These are phyloP conservation scores for Brevipalpus yothersi DNA, from an alignment of 1,140 invertebrate species.

Conservation along the genomic window DNA sequence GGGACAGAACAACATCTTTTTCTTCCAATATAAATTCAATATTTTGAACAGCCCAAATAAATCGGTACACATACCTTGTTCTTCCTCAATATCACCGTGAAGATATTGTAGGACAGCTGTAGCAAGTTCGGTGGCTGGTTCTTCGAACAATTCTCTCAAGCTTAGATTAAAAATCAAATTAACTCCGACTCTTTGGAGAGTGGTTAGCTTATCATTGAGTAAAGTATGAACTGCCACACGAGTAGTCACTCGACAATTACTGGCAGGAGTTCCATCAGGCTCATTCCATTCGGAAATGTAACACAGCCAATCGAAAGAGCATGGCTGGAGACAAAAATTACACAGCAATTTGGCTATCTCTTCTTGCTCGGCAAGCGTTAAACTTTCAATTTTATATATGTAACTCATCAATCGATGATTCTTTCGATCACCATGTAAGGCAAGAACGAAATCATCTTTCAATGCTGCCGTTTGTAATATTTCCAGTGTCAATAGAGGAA, in stretches of 20 bases:
- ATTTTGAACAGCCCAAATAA: too few species aligned
- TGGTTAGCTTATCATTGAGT: conserved; percentile 37
- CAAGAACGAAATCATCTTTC: conserved; percentile 65
- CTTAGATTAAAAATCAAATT: conserved; percentile 72
- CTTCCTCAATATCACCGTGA: conserved; percentile 46
- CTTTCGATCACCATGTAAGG: conserved; percentile 63
- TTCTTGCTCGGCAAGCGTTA: conserved; percentile 45
- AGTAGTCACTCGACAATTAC: conserved; percentile 74
- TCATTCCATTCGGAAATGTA: conserved; percentile 41
- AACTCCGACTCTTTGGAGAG: conserved; percentile 46
- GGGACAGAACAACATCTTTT: too few species aligned
- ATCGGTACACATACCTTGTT: conserved; percentile 24
- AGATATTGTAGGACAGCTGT: conserved; percentile 78
- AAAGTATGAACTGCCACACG: conserved; percentile 57
- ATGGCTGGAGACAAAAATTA: conserved; percentile 68
- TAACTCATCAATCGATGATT: conserved; percentile 75
- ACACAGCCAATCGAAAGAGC: conserved; percentile 68
- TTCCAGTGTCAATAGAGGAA: conserved; percentile 7
- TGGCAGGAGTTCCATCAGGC: conserved; percentile 31
- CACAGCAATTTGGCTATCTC: conserved; percentile 53
- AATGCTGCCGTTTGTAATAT: conserved; percentile 30
- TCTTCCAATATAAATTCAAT: too few species aligned
- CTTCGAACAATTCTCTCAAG: conserved; percentile 81
- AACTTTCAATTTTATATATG: conserved; percentile 50
- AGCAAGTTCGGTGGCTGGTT: conserved; percentile 66